These are phyloP conservation scores for Aspidiotus rigidus DNA, from an alignment of 2,888 invertebrate species.

Conservation along the genomic window DNA sequence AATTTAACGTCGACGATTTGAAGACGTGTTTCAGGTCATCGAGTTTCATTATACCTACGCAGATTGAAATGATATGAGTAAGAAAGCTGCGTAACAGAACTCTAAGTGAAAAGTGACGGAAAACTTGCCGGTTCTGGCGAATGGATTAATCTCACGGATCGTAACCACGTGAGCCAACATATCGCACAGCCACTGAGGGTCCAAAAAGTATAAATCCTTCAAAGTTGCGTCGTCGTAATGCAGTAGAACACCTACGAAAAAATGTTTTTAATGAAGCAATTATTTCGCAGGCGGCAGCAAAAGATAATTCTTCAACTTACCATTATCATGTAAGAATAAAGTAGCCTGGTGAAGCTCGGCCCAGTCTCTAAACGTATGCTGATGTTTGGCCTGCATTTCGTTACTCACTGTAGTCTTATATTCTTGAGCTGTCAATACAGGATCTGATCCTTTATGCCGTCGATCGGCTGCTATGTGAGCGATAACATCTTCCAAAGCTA, in stretches of 20 bases:
- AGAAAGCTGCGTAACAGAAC: neutral
- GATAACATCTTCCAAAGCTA: slow-evolving; percentile 88
- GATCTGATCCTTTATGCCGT: slow-evolving; percentile 59
- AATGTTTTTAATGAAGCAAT: too few relatives aligned
- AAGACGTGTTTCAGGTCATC: slow-evolving; percentile 87
- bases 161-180: slow-evolving; percentile 94
- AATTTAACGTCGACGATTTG: slow-evolving; percentile 59
- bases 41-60: slow-evolving; percentile 74
- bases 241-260: slow-evolving; percentile 64
- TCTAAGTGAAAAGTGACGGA: slow-evolving; percentile 18
- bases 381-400: slow-evolving; percentile 57
- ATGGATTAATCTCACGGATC: slow-evolving; percentile 92
- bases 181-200: slow-evolving; percentile 98
- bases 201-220: slow-evolving; percentile 89
- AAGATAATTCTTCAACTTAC: slow-evolving; percentile 43
- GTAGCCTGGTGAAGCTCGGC: slow-evolving; percentile 92
- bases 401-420: slow-evolving; percentile 52
- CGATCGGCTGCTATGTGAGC: slow-evolving; percentile 69
- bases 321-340: slow-evolving; percentile 94
- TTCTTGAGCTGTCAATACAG: slow-evolving; percentile 72
- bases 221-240: slow-evolving; percentile 91
- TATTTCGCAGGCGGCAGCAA: too few relatives aligned
- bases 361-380: slow-evolving; percentile 70
- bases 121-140: slow-evolving; percentile 57
- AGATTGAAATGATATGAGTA: slow-evolving; percentile 29